Conservation (phyloP, 2,797 vertebrate genomes). For the Sarcoramphus papa region DNA sequence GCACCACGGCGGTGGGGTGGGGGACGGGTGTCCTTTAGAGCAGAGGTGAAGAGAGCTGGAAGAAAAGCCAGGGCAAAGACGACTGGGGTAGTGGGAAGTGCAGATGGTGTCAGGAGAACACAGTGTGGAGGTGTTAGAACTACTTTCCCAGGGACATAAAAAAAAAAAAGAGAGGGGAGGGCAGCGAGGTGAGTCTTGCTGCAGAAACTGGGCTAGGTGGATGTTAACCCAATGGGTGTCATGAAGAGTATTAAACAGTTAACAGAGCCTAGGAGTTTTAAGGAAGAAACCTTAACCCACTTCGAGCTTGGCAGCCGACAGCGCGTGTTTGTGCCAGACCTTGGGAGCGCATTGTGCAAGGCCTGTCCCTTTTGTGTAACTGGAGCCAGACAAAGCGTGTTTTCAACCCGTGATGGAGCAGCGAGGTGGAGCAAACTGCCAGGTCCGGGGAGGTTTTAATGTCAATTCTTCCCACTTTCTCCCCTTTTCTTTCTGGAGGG, state of each 20-base stretch:
- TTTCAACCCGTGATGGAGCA: neutral
- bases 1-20: fast-evolving
- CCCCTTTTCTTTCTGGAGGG: neutral
- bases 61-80: neutral
- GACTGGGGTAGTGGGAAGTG: neutral
- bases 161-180: neutral
- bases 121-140: neutral
- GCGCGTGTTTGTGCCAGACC: neutral
- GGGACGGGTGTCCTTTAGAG: neutral
- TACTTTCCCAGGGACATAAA: neutral
- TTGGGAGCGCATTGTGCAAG: neutral
- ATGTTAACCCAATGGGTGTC: neutral
- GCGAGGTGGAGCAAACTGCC: neutral
- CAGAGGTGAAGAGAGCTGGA: neutral
- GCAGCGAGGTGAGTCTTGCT: neutral
- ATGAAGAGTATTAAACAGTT: neutral
- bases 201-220: neutral
- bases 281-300: constrained; percentile 14
- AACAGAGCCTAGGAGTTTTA: neutral
- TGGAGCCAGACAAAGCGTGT: neutral
- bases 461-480: neutral
- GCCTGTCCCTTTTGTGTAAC: neutral
- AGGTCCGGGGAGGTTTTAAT: neutral
- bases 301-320: neutral
- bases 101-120: neutral